Evolutionary conservation across 1,140 invertebrate genomes (phyloP).

Genomic region (Frieseomelitta varia): DNA sequence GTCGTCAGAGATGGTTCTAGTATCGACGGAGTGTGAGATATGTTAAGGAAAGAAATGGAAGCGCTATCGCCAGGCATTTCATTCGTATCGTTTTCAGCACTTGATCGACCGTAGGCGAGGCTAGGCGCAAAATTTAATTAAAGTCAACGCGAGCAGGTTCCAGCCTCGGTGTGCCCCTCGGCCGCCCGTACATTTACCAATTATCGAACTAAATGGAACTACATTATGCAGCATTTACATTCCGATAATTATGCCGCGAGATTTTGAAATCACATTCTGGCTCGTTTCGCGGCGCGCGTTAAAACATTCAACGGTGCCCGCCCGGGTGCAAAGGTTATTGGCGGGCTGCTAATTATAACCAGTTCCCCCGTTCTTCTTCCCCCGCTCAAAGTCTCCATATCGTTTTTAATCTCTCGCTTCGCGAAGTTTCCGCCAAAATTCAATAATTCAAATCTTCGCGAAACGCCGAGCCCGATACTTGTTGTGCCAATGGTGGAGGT

Average conservation of each 20-base stretch:
- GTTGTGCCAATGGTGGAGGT: neutral
- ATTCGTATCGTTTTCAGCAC: neutral
- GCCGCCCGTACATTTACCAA: constrained; percentile 9
- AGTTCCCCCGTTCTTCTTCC: neutral
- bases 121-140: constrained; percentile 45
- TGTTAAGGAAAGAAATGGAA: neutral
- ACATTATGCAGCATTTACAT: constrained; percentile 39
- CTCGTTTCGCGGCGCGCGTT: neutral
- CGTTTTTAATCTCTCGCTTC: neutral
- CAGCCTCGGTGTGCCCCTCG: neutral
- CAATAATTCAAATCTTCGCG: neutral
- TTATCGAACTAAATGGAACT: constrained; percentile 42
- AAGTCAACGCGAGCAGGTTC: neutral
- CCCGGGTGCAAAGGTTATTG: neutral
- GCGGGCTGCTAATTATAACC: constrained; percentile 13
- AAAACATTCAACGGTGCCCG: constrained; percentile 16
- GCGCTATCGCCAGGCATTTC: neutral
- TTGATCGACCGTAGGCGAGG: neutral
- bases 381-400: neutral
- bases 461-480: neutral
- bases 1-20: too few relatives aligned
- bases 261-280: constrained; percentile 10
- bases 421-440: neutral
- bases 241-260: constrained; percentile 26
- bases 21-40: neutral